Percentiles rank a stretch among this genome's conserved stretches.
phyloP scores from a whole-genome alignment of 2,113 vertebrate genomes.

The Coracopsis vasa region DNA sequence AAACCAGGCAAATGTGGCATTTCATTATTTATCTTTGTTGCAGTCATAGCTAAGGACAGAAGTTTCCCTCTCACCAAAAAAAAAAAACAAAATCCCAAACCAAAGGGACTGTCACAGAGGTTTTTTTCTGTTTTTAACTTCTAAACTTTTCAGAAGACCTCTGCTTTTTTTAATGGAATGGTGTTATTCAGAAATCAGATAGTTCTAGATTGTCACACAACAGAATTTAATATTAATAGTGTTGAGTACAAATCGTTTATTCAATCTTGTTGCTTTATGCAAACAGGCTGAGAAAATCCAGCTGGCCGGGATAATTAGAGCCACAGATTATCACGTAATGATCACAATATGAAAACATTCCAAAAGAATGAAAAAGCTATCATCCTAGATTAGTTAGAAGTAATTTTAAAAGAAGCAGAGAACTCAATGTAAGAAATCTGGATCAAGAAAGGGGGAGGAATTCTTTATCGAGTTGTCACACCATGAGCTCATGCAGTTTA shows the following conservation, averaged over 20 bases:
- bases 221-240: not conserved
- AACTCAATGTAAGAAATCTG: conserved; percentile 20
- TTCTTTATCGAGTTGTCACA: not conserved
- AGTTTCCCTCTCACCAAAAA: not conserved
- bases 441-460: not conserved
- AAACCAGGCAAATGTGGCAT: not conserved
- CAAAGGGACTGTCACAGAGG: not conserved
- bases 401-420: conserved; percentile 54
- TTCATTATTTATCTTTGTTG: not conserved
- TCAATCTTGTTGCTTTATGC: conserved; percentile 26
- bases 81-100: no score
- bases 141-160: not conserved
- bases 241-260: not conserved
- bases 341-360: conserved; percentile 61
- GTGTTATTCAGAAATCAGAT: not conserved
- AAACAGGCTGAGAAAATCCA: conserved; percentile 46
- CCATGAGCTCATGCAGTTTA: not conserved
- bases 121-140: not conserved
- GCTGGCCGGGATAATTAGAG: conserved; percentile 52
- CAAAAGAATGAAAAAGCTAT: conserved; percentile 50
- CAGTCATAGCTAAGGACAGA: not conserved
- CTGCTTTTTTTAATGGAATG: not conserved
- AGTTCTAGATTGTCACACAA: not conserved
- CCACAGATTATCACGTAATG: conserved; percentile 47
- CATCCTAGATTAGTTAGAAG: conserved; percentile 37